Evolutionary conservation across 2,888 invertebrate species (phyloP), one percentile per base, ranked within the genome.

Genomic region (Marasmarcha lunaedactyla): DNA sequence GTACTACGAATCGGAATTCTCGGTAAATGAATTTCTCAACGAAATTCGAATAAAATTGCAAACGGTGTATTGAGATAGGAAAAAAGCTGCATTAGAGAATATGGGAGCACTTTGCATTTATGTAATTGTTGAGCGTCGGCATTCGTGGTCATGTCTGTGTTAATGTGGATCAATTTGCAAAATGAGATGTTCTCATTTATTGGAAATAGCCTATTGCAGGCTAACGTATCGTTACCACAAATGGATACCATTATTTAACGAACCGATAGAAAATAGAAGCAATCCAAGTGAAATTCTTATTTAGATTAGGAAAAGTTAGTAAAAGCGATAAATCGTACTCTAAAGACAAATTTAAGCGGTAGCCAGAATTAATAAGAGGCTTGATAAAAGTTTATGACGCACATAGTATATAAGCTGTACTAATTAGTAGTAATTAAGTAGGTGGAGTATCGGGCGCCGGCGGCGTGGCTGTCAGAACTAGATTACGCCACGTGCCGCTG

Each of bases 381-480:
- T 56, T 55, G 57, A 60, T 57, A 66, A 59, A 67, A 74, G 64
- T 72, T 73, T 71, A 73, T 65, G 68, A 70, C 64, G 61, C 64
- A 68, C 62, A 63, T 71, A 68, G 60, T 68, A 68, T 70, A 30
- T 41, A 39, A 71, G 67, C 66, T 68, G 67, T 59, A 63, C 68
- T 70, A 79, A 78, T 79, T 77, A 73, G 77, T 69, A 64, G 74
- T 73, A 76, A 78, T 79, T 77, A 77, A 74, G 72, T 70, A 67
- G 67, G 72, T 57, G 65, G 64, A 59, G 63, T 59, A 61, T 50
- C 56, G 56, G 57, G 59, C 55, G 64, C 57, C 52, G 55, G 59
- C 57, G 57, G 57, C 49, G 52, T 20, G 30, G n/a, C 58, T 63
- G 65, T 66, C 67, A 58, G 62, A 10, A 3, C 30, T 20, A 20